Base-by-base conservation (phyloP, 2,797 vertebrate genomes). In the Sebastes iracundus region DNA sequence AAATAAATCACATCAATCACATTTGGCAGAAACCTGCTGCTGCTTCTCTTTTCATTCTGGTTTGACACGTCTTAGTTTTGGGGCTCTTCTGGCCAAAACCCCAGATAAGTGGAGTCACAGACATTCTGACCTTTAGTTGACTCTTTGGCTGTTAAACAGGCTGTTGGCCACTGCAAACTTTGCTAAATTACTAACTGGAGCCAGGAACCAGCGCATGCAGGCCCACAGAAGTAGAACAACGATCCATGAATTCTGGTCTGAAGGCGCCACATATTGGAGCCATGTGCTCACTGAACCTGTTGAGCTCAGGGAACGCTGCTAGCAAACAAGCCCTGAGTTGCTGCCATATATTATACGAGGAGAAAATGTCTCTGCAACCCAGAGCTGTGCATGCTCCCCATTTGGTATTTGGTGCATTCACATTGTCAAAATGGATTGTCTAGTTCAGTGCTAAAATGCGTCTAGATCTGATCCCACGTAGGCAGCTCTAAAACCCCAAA, bases 1-100 rank as follows among this genome's bases (percentile, higher is more conserved):
- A 85, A 90, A 89, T 88, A 88, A 90, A 85, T 85, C 70, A 73
- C 84, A 92, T 94, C 86, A 88, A 86, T 92, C 92, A 91, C 77
- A 81, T 86, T 79, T 81, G 77, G 75, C 83, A 87, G 76, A 80
- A 80, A 84, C 46, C 22, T 77, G 59, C 72, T 12, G 65, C 76
- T 38, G 75, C 72, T 73, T 72, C 58, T 84, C 58, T 35, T 58
- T 70, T 62, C 69, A 74, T 12, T 77, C 66, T 22, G 60, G 53
- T 75, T 80, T 77, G 25, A 80, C 61, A 27, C 67, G 12, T 82
- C 77, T 30, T 58, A n/a, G 30, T 72, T 80, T 64, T n/a, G 18
- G 4, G 12, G 35, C 28, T 59, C 32, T 25, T 76, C 46, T 78
- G 70, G 67, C 16, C 32, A 2, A 10, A n/a, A 28, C 20, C 66